phyloP scores from a whole-genome alignment of 2,797 vertebrate genomes.

The Oophaga sylvatica region DNA sequence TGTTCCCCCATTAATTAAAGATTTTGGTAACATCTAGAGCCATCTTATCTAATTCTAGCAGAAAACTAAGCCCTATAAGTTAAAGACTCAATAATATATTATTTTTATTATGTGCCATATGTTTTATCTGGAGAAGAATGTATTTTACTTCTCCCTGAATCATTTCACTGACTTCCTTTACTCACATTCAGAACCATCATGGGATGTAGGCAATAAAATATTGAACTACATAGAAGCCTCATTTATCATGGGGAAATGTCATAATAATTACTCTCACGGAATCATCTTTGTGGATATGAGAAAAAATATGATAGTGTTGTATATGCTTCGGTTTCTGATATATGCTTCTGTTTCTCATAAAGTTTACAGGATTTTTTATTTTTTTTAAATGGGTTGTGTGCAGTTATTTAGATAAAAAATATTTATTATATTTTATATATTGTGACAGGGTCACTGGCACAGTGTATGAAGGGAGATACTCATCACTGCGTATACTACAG shows the following conservation, averaged over 20 bases:
- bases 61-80: background rate
- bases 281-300: background rate
- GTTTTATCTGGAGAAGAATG: constrained; percentile 2
- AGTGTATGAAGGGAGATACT: too few species aligned
- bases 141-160: constrained; percentile 22
- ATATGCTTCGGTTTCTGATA: background rate
- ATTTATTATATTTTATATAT: background rate
- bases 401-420: background rate
- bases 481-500: too few species aligned
- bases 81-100: background rate
- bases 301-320: background rate
- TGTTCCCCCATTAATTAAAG: background rate
- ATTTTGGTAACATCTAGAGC: background rate
- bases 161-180: background rate
- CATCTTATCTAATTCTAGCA: background rate
- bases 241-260: constrained; percentile 32
- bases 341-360: background rate
- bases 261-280: constrained; percentile 24
- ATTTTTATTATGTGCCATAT: constrained; percentile 14
- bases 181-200: constrained; percentile 2
- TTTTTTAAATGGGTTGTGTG: background rate
- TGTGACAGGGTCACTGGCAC: too few species aligned
- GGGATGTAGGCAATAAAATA: constrained; percentile 18
- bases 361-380: background rate
- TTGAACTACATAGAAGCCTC: constrained; percentile 24